Evolutionary conservation across 2,888 invertebrate genomes (phyloP), one percentile per base, ranked within the genome.

Genomic region (Dynastes maya): DNA sequence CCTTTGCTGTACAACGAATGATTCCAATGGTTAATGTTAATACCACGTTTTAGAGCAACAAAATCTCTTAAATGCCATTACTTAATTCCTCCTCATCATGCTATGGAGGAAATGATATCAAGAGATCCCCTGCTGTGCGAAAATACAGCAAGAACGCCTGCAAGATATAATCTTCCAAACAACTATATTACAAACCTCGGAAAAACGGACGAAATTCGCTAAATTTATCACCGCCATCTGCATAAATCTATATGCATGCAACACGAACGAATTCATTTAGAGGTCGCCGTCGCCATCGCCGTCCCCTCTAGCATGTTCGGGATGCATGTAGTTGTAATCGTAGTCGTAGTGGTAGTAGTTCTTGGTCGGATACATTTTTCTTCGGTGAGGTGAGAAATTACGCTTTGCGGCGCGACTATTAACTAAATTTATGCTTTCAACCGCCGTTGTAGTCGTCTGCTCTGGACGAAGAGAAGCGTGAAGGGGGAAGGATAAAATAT

Each of bases 391-490:
- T 76, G 68, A 76, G 76, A 76, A 76, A 76, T 68, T 68, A 67
- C 67, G 53, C 40, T 76, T 68, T 68, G 68, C 67, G 55, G 67
- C 76, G 58, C 51, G 68, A 76, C 76, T 76, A 76, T 76, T 76
- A 76, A 76, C 55, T 58, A 68, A 68, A 76, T 76, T 76, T 76
- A 76, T 76, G 76, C 68, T 68, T 68, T 51, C 51, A 68, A 51
- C 27, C 61, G 37, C 13, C 29, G 71, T 37, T 45, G 55, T 58
- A 58, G 55, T 58, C 55, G 16, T 27, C 27, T 37, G 32, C 32
- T 5, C 32, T 2, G 2, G 32, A 37, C 32, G 32, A 37, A 1
- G 32, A 5, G 32, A 37, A 5, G 65, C 6, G 76, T 16, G 16
- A 8, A 16, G n/a, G 76, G 45, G 55, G 55, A 22, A 22, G 22